phyloP scores from a whole-genome alignment of 2,888 invertebrate genomes.

The Anticlea derivata region DNA sequence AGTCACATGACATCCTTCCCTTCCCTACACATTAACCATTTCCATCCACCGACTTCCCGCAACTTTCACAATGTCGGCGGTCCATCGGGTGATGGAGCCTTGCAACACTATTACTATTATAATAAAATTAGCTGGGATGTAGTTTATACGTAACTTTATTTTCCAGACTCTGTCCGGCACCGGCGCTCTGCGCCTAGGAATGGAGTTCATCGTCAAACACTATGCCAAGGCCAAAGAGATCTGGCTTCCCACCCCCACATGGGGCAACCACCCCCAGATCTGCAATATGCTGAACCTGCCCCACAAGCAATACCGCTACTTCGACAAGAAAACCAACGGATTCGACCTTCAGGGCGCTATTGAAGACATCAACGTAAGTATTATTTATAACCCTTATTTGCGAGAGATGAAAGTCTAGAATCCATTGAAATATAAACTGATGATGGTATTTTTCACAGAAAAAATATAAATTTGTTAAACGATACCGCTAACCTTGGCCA shows the following conservation, averaged over 20 bases:
- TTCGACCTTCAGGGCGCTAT: conserved; percentile 95
- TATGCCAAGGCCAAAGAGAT: conserved; percentile 91
- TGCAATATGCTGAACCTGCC: conserved; percentile 94
- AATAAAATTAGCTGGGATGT: too few relatives aligned
- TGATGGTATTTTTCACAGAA: neutral
- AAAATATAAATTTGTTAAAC: neutral
- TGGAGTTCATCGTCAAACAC: conserved; percentile 92
- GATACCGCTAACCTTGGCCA: conserved; percentile 10
- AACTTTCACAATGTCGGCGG: too few relatives aligned
- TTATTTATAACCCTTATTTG: neutral
- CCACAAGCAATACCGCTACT: conserved; percentile 96
- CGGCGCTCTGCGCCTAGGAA: conserved; percentile 96
- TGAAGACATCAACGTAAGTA: conserved; percentile 92
- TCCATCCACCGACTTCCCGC: too few relatives aligned
- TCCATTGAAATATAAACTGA: neutral
- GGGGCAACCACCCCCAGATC: conserved; percentile 99
- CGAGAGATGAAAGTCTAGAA: too few relatives aligned
- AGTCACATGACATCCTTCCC: too few relatives aligned
- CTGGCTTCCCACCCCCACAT: conserved; percentile 96
- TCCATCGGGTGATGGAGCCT: too few relatives aligned
- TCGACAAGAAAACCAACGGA: conserved; percentile 95
- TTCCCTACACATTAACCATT: too few relatives aligned
- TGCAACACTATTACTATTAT: too few relatives aligned
- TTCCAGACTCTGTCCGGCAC: conserved; percentile 98
- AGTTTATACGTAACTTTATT: neutral